Percentiles rank a stretch among this genome's conserved stretches.
These are phyloP conservation scores for Hormaphis cornu DNA, from an alignment of 1,140 invertebrate genomes.

Conservation along the genomic window DNA sequence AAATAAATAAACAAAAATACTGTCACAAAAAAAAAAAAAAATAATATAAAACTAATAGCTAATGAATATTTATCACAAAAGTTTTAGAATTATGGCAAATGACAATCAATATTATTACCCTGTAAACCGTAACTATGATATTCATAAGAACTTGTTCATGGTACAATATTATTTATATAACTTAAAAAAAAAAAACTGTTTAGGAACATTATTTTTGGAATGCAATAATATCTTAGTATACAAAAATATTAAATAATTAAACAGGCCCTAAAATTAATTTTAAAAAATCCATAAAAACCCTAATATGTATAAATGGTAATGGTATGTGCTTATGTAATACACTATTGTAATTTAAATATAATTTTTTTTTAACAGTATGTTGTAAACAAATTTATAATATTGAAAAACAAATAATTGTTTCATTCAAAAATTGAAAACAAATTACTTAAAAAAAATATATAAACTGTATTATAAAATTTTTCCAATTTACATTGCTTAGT, in stretches of 20 bases:
- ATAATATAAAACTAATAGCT: not conserved
- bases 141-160: not conserved
- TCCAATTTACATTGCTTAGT: not conserved
- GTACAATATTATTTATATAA: not conserved
- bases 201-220: constrained; percentile 14
- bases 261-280: no score
- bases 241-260: no score
- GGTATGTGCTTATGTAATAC: no score
- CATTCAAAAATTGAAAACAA: not conserved
- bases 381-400: not conserved
- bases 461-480: no score
- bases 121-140: not conserved
- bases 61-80: constrained; percentile 6
- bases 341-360: no score
- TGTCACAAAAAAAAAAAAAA: not conserved
- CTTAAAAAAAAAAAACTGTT: not conserved
- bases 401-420: not conserved
- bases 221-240: not conserved
- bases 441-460: not conserved
- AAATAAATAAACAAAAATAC: not conserved
- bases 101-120: not conserved
- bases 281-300: no score
- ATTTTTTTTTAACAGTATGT: not conserved
- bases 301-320: not conserved
- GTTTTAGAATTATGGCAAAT: not conserved